Evolutionary conservation across 2,113 vertebrate genomes (phyloP).

Genomic region (Pseudopipra pipra): DNA sequence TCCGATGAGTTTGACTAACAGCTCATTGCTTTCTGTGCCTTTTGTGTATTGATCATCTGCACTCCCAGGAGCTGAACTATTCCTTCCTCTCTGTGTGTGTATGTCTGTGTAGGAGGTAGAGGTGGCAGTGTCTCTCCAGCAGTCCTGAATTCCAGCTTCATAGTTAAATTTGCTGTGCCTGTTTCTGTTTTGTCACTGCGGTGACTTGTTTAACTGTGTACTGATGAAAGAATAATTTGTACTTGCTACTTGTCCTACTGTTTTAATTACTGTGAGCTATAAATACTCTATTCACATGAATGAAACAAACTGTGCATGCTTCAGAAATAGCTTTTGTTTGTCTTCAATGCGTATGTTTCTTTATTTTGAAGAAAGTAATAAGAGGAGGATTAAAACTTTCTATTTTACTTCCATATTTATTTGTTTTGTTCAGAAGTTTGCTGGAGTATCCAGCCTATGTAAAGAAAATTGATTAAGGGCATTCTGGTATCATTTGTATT

Average conservation of each 20-base stretch:
- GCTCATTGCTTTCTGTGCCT: neutral
- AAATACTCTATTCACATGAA: constrained; percentile 64
- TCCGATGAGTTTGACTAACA: neutral
- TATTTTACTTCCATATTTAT: neutral
- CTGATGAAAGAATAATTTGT: constrained; percentile 68
- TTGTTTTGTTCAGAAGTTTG: constrained; percentile 2
- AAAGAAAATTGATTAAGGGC: neutral
- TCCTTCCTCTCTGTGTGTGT: neutral
- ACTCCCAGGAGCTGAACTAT: neutral
- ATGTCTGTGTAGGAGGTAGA: constrained; percentile 14
- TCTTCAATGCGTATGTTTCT: constrained; percentile 25
- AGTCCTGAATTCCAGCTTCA: neutral
- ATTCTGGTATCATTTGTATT: neutral
- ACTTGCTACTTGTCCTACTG: constrained; percentile 66
- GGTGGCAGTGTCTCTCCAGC: constrained; percentile 14
- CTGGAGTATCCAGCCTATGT: neutral
- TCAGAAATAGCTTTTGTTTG: constrained; percentile 65
- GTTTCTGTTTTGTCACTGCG: constrained; percentile 41
- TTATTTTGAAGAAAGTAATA: constrained; percentile 58
- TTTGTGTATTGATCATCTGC: constrained; percentile 4
- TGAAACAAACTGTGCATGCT: constrained; percentile 55
- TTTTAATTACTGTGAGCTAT: constrained; percentile 69
- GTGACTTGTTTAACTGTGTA: constrained; percentile 59
- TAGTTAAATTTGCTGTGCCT: neutral
- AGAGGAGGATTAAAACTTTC: constrained; percentile 37